Conservation (phyloP, 2,113 vertebrate species). For the Hiodon tergisus region DNA sequence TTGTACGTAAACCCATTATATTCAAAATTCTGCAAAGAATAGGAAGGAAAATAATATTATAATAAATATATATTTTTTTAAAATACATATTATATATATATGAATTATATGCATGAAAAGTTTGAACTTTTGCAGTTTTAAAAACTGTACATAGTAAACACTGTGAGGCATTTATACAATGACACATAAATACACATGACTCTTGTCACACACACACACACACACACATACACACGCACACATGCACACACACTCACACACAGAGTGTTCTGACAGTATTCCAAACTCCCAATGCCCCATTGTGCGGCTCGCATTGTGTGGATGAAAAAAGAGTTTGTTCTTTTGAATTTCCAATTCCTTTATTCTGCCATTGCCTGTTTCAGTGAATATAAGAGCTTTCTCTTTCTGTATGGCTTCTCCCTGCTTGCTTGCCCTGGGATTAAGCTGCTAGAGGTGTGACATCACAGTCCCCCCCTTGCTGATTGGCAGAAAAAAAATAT, state of each 20-base stretch:
- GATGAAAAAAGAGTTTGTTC: slow-evolving; percentile 15
- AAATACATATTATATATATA: too few relatives aligned
- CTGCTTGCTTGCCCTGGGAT: slow-evolving; percentile 47
- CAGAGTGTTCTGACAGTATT: slow-evolving; percentile 3
- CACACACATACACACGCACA: slow-evolving; percentile 1
- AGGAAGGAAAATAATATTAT: too few relatives aligned
- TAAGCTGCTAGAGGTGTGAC: slow-evolving; percentile 68
- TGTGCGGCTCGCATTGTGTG: background rate
- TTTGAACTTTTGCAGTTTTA: too few relatives aligned
- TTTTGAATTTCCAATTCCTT: background rate
- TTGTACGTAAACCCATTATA: too few relatives aligned
- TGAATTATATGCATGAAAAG: too few relatives aligned
- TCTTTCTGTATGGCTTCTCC: slow-evolving; percentile 8
- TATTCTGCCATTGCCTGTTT: background rate
- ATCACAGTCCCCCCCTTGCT: slow-evolving; percentile 54
- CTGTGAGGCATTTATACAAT: too few relatives aligned
- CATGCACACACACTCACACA: slow-evolving; percentile 12
- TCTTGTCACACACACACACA: background rate
- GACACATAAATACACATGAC: too few relatives aligned
- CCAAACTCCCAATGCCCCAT: background rate
- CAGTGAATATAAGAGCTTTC: slow-evolving; percentile 2
- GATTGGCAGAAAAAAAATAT: slow-evolving; percentile 58
- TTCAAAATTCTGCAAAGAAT: too few relatives aligned
- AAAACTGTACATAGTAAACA: too few relatives aligned
- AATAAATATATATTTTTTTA: too few relatives aligned